A percentile compares a stretch with the other conserved stretches of the same genome.
Evolutionary conservation across 1,140 invertebrate genomes (phyloP).

Genomic region (Holotrichia oblita): DNA sequence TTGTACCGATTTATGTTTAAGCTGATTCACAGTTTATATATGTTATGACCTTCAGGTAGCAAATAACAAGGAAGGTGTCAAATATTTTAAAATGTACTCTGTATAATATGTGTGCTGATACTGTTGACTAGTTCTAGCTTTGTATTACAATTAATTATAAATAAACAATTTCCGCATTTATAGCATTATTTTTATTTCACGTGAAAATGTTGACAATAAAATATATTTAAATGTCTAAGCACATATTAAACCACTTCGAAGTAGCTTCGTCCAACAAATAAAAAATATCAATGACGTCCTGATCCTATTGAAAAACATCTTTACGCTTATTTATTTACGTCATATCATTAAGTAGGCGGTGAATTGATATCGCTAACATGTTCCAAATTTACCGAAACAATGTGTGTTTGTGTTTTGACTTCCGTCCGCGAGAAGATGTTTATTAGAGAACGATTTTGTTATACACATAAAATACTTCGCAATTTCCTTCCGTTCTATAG

Average conservation of each 20-base stretch:
- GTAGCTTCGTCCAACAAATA: not conserved
- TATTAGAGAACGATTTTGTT: not conserved
- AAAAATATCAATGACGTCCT: slow-evolving; percentile 27
- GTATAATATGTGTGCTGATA: no score
- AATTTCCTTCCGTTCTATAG: not conserved
- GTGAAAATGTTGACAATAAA: not conserved
- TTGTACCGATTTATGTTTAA: no score
- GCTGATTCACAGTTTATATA: no score
- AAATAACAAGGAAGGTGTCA: no score
- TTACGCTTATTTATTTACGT: slow-evolving; percentile 11
- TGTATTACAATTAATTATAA: no score
- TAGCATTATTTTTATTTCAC: not conserved
- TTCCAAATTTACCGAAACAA: slow-evolving; percentile 33
- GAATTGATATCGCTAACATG: slow-evolving; percentile 23
- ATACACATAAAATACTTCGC: not conserved
- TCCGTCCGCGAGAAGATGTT: slow-evolving; percentile 18
- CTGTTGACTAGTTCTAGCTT: no score
- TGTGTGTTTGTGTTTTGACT: slow-evolving; percentile 19
- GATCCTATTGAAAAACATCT: slow-evolving; percentile 23
- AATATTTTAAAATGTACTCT: no score
- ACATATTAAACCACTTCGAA: slow-evolving; percentile 19
- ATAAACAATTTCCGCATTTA: no score
- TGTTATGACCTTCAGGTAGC: no score
- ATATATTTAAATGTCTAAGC: not conserved
- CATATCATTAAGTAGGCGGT: slow-evolving; percentile 16